A percentile compares a stretch with the other conserved stretches of the same genome.
Conservation (phyloP, 2,888 invertebrate genomes). For the Nomada hirtipes region DNA sequence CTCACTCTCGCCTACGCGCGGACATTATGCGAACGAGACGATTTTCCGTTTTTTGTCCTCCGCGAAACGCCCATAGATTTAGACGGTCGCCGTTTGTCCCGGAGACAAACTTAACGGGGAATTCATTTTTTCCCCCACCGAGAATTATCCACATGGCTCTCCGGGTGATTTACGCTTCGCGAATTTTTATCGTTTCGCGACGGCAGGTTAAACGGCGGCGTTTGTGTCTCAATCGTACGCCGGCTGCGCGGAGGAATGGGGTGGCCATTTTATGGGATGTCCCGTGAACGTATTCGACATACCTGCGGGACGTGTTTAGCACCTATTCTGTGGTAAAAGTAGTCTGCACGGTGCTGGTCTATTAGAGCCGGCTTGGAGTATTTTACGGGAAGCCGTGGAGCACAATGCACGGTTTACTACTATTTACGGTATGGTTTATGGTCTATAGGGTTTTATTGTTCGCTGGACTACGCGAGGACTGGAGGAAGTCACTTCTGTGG, state of each 20-base stretch:
- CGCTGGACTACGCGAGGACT: not conserved
- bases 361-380: not conserved
- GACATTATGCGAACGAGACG: not conserved
- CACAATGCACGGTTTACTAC: not conserved
- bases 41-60: conserved; percentile 14
- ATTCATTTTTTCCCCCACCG: not conserved
- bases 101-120: not conserved
- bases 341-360: not conserved
- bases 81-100: conserved; percentile 16
- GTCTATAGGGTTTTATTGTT: not conserved
- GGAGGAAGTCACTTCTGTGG: not conserved
- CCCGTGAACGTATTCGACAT: not conserved
- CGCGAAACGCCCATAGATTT: conserved; percentile 1
- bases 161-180: not conserved
- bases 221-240: conserved; percentile 30
- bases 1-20: conserved; percentile 45
- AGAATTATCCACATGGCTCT: not conserved
- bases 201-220: not conserved
- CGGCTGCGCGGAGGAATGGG: not conserved
- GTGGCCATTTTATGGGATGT: not conserved
- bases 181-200: not conserved
- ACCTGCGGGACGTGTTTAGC: not conserved
- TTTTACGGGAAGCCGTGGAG: not conserved
- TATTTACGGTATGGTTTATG: not conserved
- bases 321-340: not conserved